These are phyloP conservation scores for Chrysomallon squamiferum DNA, from an alignment of 1,140 invertebrate genomes.

Conservation along the genomic window DNA sequence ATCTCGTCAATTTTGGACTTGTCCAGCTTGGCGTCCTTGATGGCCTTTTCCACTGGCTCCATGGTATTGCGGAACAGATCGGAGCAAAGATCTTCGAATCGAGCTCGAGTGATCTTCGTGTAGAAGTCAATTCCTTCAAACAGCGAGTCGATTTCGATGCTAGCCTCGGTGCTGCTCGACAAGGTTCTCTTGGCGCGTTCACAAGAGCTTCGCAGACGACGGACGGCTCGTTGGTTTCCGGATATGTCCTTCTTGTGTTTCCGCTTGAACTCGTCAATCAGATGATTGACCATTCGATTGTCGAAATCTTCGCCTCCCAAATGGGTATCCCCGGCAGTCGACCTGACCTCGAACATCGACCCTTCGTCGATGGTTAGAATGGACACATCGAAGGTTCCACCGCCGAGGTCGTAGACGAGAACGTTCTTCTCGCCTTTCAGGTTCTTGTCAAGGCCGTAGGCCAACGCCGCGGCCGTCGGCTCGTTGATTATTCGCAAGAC, in stretches of 20 bases:
- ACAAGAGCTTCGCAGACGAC: slow-evolving; percentile 90
- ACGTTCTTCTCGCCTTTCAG: slow-evolving; percentile 47
- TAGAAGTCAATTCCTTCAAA: slow-evolving; percentile 97
- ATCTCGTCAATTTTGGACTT: slow-evolving; percentile 94
- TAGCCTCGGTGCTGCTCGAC: slow-evolving; percentile 90
- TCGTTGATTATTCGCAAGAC: slow-evolving; percentile 69
- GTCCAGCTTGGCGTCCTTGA: slow-evolving; percentile 93
- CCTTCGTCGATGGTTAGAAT: slow-evolving; percentile 49
- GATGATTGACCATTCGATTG: slow-evolving; percentile 53
- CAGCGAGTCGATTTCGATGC: slow-evolving; percentile 79
- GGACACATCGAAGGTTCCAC: slow-evolving; percentile 54
- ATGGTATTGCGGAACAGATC: slow-evolving; percentile 88
- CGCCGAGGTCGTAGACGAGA: slow-evolving; percentile 54
- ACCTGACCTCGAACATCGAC: slow-evolving; percentile 72
- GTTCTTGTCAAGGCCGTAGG: slow-evolving; percentile 66
- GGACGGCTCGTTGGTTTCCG: slow-evolving; percentile 87
- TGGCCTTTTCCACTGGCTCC: slow-evolving; percentile 93
- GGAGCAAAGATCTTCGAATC: slow-evolving; percentile 75
- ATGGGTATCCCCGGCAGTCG: slow-evolving; percentile 71
- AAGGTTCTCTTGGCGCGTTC: slow-evolving; percentile 95
- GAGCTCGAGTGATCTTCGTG: slow-evolving; percentile 90
- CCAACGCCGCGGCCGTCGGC: slow-evolving; percentile 66
- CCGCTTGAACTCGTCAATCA: slow-evolving; percentile 55
- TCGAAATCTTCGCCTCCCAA: slow-evolving; percentile 55
- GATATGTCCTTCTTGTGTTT: slow-evolving; percentile 64